phyloP scores from a whole-genome alignment of 2,113 vertebrate genomes.

The Cichladusa arquata region DNA sequence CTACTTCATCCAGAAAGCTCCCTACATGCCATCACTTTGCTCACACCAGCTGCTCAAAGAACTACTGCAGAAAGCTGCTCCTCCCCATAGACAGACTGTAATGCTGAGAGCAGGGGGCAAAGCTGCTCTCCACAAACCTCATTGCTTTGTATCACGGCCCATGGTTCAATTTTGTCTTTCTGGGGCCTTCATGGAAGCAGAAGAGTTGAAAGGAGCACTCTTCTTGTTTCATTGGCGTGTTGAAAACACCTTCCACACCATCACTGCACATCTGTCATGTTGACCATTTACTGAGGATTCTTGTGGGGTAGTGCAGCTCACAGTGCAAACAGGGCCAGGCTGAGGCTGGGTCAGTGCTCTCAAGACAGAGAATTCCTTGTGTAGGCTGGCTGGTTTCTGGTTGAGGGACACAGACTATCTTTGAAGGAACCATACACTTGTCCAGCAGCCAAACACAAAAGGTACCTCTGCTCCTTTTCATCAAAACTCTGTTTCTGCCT shows the following conservation, averaged over 20 bases:
- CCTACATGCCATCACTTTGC: not conserved
- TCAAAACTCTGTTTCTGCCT: not conserved
- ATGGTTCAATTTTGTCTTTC: not conserved
- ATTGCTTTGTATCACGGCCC: not conserved
- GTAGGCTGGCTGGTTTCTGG: not conserved
- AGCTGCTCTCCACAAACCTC: not conserved
- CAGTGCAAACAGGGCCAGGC: not conserved
- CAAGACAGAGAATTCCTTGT: not conserved
- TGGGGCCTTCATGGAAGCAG: not conserved
- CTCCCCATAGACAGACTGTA: too few species aligned
- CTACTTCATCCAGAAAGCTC: not conserved
- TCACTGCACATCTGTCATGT: not conserved
- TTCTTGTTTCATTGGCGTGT: not conserved
- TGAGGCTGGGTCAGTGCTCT: not conserved
- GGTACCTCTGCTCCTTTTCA: not conserved
- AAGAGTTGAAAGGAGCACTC: not conserved
- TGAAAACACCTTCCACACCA: not conserved
- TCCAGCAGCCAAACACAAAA: not conserved
- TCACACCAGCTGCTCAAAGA: not conserved
- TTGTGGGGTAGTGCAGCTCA: not conserved
- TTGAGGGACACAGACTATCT: not conserved
- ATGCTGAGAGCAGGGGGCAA: rapidly evolving
- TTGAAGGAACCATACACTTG: not conserved
- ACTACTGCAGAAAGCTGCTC: not conserved
- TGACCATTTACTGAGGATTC: not conserved